Evolutionary conservation across 2,797 vertebrate species (phyloP).

Genomic region (Carcharodon carcharias): DNA sequence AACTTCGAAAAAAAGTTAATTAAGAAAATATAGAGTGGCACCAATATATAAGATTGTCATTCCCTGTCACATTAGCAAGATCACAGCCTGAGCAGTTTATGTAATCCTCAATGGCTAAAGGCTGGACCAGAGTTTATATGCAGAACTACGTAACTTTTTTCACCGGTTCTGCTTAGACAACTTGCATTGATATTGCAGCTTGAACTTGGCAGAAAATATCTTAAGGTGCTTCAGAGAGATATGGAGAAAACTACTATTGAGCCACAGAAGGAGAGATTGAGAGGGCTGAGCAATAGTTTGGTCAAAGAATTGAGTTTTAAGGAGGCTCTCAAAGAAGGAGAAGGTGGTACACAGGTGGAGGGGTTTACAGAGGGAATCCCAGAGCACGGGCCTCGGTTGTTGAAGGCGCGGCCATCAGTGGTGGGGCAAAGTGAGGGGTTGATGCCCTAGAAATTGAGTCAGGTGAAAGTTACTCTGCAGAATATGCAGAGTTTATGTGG

Average conservation of each 20-base stretch:
- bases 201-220: neutral
- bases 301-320: neutral
- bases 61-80: neutral
- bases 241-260: neutral
- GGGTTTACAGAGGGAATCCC: neutral
- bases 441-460: neutral
- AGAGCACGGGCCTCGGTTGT: neutral
- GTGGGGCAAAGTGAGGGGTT: neutral
- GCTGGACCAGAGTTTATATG: too few species aligned
- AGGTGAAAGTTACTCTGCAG: too few species aligned
- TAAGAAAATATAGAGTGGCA: neutral
- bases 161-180: neutral
- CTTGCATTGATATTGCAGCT: neutral
- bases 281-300: neutral
- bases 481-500: neutral
- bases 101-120: neutral
- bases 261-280: neutral
- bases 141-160: too few species aligned
- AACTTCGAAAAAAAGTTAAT: neutral
- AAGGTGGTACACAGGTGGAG: neutral
- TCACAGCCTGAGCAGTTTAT: neutral
- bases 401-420: neutral
- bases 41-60: neutral
- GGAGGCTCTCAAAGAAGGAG: neutral
- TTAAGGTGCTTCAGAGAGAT: neutral